A percentile compares a stretch with the other conserved stretches of the same genome.
These are phyloP conservation scores for Lasioglossum villosulum DNA, from an alignment of 2,888 invertebrate species.

Conservation along the genomic window DNA sequence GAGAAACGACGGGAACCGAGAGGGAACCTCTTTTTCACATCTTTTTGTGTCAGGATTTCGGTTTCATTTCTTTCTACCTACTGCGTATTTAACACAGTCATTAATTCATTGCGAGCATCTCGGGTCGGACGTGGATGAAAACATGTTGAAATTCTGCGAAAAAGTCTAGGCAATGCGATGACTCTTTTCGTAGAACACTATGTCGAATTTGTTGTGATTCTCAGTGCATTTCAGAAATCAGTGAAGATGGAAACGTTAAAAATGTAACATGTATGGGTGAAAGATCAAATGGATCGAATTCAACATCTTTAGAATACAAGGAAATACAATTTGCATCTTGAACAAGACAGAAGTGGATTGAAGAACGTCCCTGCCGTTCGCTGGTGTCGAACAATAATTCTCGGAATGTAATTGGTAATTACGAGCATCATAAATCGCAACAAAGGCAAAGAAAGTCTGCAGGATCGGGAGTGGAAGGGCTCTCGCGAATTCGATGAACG, in stretches of 20 bases:
- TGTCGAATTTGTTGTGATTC: no score
- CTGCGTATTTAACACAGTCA: background rate
- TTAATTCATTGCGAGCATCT: background rate
- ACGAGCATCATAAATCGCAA: background rate
- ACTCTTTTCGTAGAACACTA: no score
- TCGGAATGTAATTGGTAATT: background rate
- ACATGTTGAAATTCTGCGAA: background rate
- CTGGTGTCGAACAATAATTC: background rate
- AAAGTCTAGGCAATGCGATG: no score
- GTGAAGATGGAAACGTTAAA: background rate
- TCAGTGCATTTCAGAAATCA: no score
- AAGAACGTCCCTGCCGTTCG: background rate
- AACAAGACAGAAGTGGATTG: background rate
- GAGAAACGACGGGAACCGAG: background rate
- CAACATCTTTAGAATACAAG: no score
- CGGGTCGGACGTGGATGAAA: background rate
- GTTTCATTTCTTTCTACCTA: background rate
- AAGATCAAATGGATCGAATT: no score
- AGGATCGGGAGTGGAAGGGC: background rate
- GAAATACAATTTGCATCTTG: background rate
- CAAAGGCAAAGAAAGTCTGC: background rate
- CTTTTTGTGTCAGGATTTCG: background rate
- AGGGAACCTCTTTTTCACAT: background rate
- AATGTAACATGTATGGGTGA: background rate
- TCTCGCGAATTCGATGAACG: constrained; percentile 19